Percentiles rank a stretch among this genome's conserved stretches.
phyloP scores from a whole-genome alignment of 2,797 vertebrate species.

The Trichosurus vulpecula region DNA sequence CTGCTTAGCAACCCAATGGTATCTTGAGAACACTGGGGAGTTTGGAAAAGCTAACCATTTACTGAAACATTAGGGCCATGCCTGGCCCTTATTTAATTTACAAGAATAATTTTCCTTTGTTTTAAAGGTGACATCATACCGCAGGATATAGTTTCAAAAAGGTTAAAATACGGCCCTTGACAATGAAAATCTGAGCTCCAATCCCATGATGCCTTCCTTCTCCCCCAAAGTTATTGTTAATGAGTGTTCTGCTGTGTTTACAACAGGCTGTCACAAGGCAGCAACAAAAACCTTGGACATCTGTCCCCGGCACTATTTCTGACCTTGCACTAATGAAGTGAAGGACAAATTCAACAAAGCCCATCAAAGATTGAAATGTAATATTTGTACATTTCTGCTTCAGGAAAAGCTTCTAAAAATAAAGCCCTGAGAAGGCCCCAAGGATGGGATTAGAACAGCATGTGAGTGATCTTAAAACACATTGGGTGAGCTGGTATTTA shows the following conservation, averaged over 20 bases:
- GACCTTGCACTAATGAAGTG: conserved; percentile 66
- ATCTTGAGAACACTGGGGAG: conserved; percentile 6
- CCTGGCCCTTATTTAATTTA: conserved; percentile 11
- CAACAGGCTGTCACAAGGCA: conserved; percentile 59
- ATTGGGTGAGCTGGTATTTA: not conserved
- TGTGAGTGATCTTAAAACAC: not conserved
- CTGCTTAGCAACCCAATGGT: conserved; percentile 24
- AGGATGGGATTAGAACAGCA: not conserved
- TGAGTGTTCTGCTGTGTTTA: conserved; percentile 52
- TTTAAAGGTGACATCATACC: conserved; percentile 59
- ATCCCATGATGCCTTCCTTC: not conserved
- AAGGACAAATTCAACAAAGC: conserved; percentile 42
- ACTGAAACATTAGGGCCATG: not conserved
- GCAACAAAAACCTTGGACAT: conserved; percentile 53
- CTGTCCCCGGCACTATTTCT: conserved; percentile 63
- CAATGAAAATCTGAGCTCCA: conserved; percentile 57
- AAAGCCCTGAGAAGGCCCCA: not conserved
- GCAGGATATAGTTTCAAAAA: conserved; percentile 65
- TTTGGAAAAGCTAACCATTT: conserved; percentile 2
- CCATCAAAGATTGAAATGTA: conserved; percentile 23
- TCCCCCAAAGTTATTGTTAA: not conserved
- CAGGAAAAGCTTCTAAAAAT: not conserved
- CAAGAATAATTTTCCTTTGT: conserved; percentile 17
- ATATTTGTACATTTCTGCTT: not conserved
- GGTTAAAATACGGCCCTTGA: conserved; percentile 57